Evolutionary conservation across 2,888 invertebrate genomes (phyloP), one percentile per base, ranked within the genome.

Genomic region (Drosophila phalerata): DNA sequence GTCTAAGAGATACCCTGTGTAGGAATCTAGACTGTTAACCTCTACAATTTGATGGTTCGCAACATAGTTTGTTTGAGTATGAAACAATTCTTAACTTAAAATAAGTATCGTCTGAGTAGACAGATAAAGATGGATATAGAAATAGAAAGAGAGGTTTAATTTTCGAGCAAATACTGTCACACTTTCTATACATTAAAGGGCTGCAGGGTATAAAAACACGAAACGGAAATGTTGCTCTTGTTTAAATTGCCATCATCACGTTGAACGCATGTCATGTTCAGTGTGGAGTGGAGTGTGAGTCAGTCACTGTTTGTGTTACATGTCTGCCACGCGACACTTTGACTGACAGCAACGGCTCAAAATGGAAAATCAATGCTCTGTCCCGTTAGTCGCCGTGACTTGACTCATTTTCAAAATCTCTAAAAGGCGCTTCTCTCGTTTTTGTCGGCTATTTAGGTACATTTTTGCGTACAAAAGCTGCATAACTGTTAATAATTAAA

Each of bases 191-290:
- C 17, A 13, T 30, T 17, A 9, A 15, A n/a, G 42, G 9, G 0
- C 1, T 47, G 30, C 32, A 55, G 64, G 62, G 47, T 30, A 49
- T 45, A 8, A 40, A 51, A 51, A 66, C 49, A 60, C 42, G 51
- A 43, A 47, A 15, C 79, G 64, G 56, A 73, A 71, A 75, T 66
- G 65, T 77, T 25, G 58, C 68, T 74, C 75, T 75, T 81, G 79
- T 72, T 89, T 87, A 85, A 89, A 89, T 87, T 86, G 85, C 88
- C 88, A 86, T 86, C 88, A 82, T 80, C 88, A 69, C 75, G 73
- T 62, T 69, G 75, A 87, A 80, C 89, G 88, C 82, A 78, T 89
- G 89, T 86, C 85, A 77, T 75, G 76, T 67, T 60, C 70, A 42
- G 48, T 34, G 34, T 48, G 48, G 42, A 64, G 65, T 40, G 47